phyloP scores from a whole-genome alignment of 1,140 invertebrate species.

The Dendroctonus valens region DNA sequence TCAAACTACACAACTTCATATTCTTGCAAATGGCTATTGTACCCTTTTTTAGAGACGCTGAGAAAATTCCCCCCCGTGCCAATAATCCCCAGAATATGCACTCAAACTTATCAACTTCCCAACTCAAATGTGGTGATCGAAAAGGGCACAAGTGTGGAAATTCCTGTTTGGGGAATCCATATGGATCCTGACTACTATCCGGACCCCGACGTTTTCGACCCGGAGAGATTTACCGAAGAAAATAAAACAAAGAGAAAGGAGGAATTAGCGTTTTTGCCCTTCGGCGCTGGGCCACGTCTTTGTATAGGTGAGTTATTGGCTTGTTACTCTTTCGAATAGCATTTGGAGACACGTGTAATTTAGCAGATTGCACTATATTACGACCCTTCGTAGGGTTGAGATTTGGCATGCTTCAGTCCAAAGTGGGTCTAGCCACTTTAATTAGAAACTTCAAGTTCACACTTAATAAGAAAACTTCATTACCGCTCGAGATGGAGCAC shows the following conservation, averaged over 20 bases:
- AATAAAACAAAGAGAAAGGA: not conserved
- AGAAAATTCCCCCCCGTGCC: slow-evolving; percentile 56
- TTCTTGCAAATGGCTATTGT: no score
- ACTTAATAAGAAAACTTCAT: not conserved
- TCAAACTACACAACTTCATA: no score
- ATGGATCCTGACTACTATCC: slow-evolving; percentile 21
- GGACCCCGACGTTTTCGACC: slow-evolving; percentile 18
- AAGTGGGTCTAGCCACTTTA: slow-evolving; percentile 1
- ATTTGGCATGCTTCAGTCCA: slow-evolving; percentile 2
- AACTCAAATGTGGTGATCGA: slow-evolving; percentile 16
- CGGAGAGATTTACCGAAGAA: slow-evolving; percentile 16
- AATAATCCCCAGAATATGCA: slow-evolving; percentile 54
- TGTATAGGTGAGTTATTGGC: slow-evolving; percentile 45
- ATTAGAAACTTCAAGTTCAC: slow-evolving; percentile 1
- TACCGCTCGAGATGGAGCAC: not conserved
- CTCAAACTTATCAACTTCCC: slow-evolving; percentile 51
- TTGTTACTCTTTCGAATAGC: no score
- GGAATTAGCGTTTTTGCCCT: slow-evolving; percentile 10
- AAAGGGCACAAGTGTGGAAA: slow-evolving; percentile 5
- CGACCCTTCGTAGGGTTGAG: slow-evolving; percentile 34
- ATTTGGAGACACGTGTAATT: not conserved
- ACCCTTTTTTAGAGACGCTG: slow-evolving; percentile 54
- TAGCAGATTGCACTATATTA: not conserved
- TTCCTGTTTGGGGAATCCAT: slow-evolving; percentile 13
- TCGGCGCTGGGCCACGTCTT: slow-evolving; percentile 20